Percentiles rank a stretch among this genome's conserved stretches.
Evolutionary conservation across 37 sponge, comb jelly and placozoan species (phyloP).

Genomic region (Ephydatia muelleri): DNA sequence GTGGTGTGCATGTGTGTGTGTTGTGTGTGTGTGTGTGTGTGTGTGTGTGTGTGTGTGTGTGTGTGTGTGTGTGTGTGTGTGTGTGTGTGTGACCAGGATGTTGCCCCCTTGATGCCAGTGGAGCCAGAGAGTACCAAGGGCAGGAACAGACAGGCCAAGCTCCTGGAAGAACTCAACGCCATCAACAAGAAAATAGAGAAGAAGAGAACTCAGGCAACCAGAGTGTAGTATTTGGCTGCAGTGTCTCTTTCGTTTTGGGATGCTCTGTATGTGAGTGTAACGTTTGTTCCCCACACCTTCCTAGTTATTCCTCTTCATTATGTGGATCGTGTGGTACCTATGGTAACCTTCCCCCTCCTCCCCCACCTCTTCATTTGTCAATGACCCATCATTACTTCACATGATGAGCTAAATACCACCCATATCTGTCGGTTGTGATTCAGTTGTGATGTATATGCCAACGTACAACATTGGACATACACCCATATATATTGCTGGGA

Average conservation of each 20-base stretch:
- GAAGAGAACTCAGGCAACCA: constrained; percentile 16
- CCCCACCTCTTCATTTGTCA: too few relatives aligned
- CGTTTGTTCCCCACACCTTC: not conserved
- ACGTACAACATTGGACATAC: not conserved
- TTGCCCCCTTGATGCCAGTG: not conserved
- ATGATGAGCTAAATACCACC: too few relatives aligned
- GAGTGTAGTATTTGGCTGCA: not conserved
- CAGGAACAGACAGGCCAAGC: constrained; percentile 34
- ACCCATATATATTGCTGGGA: not conserved
- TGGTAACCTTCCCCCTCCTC: too few relatives aligned
- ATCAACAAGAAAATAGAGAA: constrained; percentile 44
- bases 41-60: constrained; percentile 4
- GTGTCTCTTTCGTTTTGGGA: not conserved
- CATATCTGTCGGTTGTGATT: not conserved
- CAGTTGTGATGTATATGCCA: not conserved
- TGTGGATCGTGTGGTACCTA: not conserved
- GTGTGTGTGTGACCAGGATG: not conserved
- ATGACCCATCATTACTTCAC: too few relatives aligned
- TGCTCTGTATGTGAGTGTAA: not conserved
- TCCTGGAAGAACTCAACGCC: constrained; percentile 34
- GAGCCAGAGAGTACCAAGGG: not conserved
- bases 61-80: constrained; percentile 5
- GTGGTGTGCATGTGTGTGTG: not conserved
- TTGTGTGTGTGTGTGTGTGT: not conserved
- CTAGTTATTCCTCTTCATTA: not conserved